Percentiles rank a stretch among this genome's conserved stretches.
Conservation (phyloP, 1,140 invertebrate genomes). For the Drosophila mojavensis region DNA sequence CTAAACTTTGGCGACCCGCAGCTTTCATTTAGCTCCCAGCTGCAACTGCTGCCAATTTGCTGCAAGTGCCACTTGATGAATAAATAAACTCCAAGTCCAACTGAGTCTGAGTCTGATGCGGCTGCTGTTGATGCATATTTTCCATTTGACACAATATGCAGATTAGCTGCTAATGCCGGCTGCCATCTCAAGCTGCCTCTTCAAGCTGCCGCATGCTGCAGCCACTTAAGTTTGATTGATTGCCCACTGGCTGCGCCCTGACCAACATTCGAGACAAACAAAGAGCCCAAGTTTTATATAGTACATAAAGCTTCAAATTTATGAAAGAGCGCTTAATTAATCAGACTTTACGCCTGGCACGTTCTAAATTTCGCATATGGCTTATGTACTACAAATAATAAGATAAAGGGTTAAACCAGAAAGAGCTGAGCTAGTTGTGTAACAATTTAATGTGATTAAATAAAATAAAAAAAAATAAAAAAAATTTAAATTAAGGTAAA, state of each 20-base stretch:
- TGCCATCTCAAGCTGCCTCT: conserved; percentile 18
- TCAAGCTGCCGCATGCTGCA: conserved; percentile 36
- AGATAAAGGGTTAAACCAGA: no score
- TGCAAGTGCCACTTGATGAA: conserved; percentile 70
- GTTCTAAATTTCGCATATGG: no score
- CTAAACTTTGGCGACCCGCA: conserved; percentile 58
- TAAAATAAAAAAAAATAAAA: no score
- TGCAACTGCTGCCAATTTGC: conserved; percentile 62
- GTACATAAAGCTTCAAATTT: background rate
- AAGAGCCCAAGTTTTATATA: conserved; percentile 1
- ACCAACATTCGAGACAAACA: conserved; percentile 1
- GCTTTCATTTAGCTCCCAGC: conserved; percentile 24
- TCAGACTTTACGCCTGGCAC: background rate
- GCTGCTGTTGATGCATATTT: conserved; percentile 36
- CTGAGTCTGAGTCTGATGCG: background rate
- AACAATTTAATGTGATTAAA: no score
- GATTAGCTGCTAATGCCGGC: conserved; percentile 73
- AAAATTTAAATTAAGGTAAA: no score
- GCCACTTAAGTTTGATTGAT: conserved; percentile 77
- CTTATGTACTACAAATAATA: no score
- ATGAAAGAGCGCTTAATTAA: background rate
- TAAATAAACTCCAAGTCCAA: conserved; percentile 49
- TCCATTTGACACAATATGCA: conserved; percentile 75
- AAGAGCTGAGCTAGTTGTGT: no score
- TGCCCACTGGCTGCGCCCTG: conserved; percentile 57